Evolutionary conservation across 1,140 invertebrate genomes (phyloP).

Genomic region (Venturia canescens): DNA sequence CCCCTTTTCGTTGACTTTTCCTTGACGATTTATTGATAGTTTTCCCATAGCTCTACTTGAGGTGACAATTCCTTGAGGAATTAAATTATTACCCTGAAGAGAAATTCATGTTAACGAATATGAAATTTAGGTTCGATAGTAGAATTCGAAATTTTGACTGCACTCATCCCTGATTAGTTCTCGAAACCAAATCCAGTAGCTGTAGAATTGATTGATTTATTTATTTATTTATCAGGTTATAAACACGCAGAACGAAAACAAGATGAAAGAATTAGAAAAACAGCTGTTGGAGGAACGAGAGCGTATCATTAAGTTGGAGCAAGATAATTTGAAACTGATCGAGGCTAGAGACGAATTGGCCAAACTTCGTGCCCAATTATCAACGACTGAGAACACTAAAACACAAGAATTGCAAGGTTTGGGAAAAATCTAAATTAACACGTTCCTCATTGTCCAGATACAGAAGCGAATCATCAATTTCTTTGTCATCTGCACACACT

Average conservation of each 20-base stretch:
- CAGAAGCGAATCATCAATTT: too few species aligned
- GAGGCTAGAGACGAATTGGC: conserved; percentile 78
- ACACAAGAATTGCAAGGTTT: conserved; percentile 58
- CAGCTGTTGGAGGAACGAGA: conserved; percentile 74
- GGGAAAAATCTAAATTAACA: conserved; percentile 48
- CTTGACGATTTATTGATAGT: too few species aligned
- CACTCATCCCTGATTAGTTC: too few species aligned
- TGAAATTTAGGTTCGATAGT: too few species aligned
- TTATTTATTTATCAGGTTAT: conserved; percentile 67
- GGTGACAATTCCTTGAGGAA: conserved; percentile 54
- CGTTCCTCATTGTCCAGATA: not conserved
- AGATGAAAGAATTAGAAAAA: conserved; percentile 78
- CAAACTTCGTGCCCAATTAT: conserved; percentile 71
- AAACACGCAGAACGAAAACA: conserved; percentile 75
- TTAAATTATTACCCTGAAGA: conserved; percentile 14
- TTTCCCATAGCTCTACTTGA: too few species aligned
- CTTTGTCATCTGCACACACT: too few species aligned
- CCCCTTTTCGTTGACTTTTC: too few species aligned
- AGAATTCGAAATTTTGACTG: not conserved
- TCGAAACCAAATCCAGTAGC: too few species aligned
- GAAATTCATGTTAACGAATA: not conserved
- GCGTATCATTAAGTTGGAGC: conserved; percentile 75
- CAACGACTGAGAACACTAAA: conserved; percentile 55
- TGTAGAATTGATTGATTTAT: too few species aligned
- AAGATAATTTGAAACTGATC: conserved; percentile 77